phyloP scores from a whole-genome alignment of 2,888 invertebrate species.

The Torymus aiolomorphi region DNA sequence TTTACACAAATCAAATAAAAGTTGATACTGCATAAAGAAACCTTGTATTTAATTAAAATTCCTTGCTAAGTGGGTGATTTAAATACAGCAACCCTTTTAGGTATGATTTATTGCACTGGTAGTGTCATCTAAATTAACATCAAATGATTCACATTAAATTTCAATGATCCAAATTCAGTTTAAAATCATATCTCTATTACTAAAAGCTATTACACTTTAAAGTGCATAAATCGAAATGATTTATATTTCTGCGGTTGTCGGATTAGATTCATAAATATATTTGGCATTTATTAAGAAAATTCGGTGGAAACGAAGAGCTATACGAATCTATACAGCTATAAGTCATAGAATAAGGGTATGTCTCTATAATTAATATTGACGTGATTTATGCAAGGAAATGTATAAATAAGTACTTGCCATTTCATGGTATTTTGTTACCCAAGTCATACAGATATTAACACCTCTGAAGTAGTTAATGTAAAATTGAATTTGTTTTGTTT shows the following conservation, averaged over 20 bases:
- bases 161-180: slow-evolving; percentile 40
- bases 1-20: no score
- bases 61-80: slow-evolving; percentile 3
- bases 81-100: neutral
- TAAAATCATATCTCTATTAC: slow-evolving; percentile 43
- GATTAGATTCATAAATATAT: slow-evolving; percentile 28
- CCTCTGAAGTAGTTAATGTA: no score
- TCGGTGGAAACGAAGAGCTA: neutral
- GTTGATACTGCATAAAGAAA: neutral
- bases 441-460: no score
- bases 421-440: no score
- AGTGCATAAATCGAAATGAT: slow-evolving; percentile 38
- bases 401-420: neutral
- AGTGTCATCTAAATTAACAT: neutral
- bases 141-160: slow-evolving; percentile 36
- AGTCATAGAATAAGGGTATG: slow-evolving; percentile 2
- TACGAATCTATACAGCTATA: slow-evolving; percentile 8
- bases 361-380: neutral
- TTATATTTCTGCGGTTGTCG: slow-evolving; percentile 11
- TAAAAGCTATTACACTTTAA: slow-evolving; percentile 23
- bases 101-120: neutral
- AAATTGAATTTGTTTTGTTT: no score
- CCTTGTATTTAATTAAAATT: neutral
- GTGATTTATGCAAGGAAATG: no score
- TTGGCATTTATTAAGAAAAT: slow-evolving; percentile 32